Base-by-base conservation (phyloP, 2,888 invertebrate genomes). In the Caenorhabditis sulstoni region DNA sequence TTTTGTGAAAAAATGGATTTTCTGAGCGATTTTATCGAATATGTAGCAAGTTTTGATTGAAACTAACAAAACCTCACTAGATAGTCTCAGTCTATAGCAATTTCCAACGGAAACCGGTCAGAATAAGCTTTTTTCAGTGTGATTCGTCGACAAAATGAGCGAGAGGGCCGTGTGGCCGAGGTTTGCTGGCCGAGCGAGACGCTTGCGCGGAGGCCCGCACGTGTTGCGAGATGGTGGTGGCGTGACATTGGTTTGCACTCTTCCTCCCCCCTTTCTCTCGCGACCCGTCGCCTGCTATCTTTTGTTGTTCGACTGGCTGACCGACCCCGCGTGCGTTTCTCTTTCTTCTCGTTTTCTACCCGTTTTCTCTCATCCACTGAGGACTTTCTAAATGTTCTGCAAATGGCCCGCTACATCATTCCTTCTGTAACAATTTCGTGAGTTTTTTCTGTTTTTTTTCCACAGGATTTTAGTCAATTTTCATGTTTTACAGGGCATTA, bases 321-420 rank as follows among this genome's bases (percentile, higher is more conserved):
- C 29, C 29, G 29, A 29, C 29, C 29, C 57, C 57, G 49, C 65
- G 53, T 65, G 44, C 49, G n/a, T 37, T 66, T 67, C 58, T 57
- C 58, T 47, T 58, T 58, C 53, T 57, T 61, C 55, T 49, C 45
- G 23, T 39, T 53, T 29, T 47, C 47, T 49, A 37, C 47, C 39
- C 62, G 53, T 55, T 35, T 35, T 35, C 29, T 35, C 23, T 23
- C 22, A 61, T 23, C 62, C 64, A 44, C 50, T 29, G 29, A 64
- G 64, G 58, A 58, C 64, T 53, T 52, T 37, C 23, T 49, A 47
- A 74, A 82, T 82, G 82, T 47, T 35, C 55, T 37, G 47, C 57
- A 61, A 59, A 83, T 83, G 82, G 81, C 82, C 44, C 78, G 81
- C 12, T 83, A 83, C 73, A 81, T 83, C 70, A 74, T 83, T 41